Base-by-base conservation (phyloP, 2,113 vertebrate genomes). In the Cavia porcellus region DNA sequence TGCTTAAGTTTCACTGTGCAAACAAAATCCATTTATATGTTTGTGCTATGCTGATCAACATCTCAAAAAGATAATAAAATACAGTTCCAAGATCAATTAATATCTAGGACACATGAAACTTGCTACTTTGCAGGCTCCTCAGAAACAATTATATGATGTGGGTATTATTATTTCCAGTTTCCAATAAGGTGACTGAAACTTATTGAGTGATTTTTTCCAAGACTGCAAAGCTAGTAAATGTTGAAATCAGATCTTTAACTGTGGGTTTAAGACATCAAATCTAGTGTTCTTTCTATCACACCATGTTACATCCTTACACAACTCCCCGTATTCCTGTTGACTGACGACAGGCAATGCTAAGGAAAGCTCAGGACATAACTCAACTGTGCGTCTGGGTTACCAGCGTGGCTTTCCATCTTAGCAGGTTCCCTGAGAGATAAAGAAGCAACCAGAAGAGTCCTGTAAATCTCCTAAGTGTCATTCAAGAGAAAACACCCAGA, bases 401-500 rank as follows among this genome's bases (percentile, higher is more conserved):
- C 88, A 75, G 42, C 47, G 14, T 91, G 66, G 22, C 83, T 96
- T 94, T 95, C 86, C 70, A 90, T 22, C 66, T 96, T 94, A 50
- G 4, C 55, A 96, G 45, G 88, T 59, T 92, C 86, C 0, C 12
- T 42, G 77, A 77, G 19, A 96, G 90, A 96, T 95, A 90, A 93
- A 81, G 75, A 81, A 94, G 75, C 85, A 88, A 88, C 52, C 85
- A 79, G 81, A 30, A 88, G 19, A 95, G 28, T 52, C 38, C 79
- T 52, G 59, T 94, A 96, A 97, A 95, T 96, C 86, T 66, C 59
- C 59, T 82, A 81, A 75, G 59, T 90, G 86, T 91, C 93, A 79
- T 74, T 96, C 96, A 96, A 72, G 8, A 95, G 92, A 94, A 95
- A 96, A 96, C 61, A 89, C 32, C 75, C 86, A 86, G 72, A 91